Conservation (phyloP, 2,113 vertebrate species). For the Laterallus jamaicensis region DNA sequence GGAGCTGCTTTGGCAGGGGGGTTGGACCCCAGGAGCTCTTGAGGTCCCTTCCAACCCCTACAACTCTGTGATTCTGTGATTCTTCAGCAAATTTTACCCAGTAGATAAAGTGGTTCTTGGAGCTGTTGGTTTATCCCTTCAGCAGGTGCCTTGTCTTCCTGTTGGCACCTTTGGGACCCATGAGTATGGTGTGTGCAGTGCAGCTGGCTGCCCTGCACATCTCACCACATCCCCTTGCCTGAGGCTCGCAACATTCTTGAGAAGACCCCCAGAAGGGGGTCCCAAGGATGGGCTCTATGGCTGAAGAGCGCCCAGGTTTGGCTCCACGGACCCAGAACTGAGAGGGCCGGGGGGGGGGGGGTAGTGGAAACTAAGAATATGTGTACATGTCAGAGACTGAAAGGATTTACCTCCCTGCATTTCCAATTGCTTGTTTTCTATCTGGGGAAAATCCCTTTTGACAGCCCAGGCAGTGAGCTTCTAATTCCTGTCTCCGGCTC, state of each 20-base stretch:
- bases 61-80: neutral
- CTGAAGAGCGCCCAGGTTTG: neutral
- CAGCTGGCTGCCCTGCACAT: neutral
- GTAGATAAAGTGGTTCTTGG: neutral
- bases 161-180: neutral
- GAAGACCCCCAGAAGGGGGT: neutral
- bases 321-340: neutral
- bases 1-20: too few relatives aligned
- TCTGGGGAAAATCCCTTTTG: constrained; percentile 73
- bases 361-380: neutral
- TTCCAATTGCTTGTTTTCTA: constrained; percentile 67
- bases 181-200: neutral
- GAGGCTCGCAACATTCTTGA: neutral
- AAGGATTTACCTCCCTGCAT: constrained; percentile 57
- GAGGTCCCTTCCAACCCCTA: too few relatives aligned
- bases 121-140: neutral
- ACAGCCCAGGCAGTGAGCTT: constrained; percentile 67
- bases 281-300: neutral
- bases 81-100: neutral
- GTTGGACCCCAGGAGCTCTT: too few relatives aligned
- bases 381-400: neutral
- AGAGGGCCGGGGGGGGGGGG: neutral
- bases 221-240: neutral
- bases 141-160: neutral
- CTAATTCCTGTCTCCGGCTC: constrained; percentile 71